These are phyloP conservation scores for Drosophila lacertosa DNA, from an alignment of 1,140 invertebrate genomes.

Conservation along the genomic window DNA sequence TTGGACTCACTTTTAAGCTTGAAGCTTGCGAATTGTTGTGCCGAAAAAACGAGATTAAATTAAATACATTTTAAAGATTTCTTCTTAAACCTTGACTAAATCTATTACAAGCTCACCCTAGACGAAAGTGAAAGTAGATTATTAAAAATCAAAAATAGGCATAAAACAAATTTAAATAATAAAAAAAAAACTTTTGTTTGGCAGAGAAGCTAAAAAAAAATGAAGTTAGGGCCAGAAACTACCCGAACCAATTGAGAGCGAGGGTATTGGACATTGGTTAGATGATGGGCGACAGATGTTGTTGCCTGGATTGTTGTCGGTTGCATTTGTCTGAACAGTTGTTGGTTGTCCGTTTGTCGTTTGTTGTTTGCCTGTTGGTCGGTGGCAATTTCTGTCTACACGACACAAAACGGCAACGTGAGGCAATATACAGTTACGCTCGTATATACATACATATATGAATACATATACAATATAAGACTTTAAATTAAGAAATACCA, in stretches of 20 bases:
- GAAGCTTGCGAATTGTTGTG: too few relatives aligned
- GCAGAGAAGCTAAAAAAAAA: conserved; percentile 13
- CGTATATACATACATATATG: conserved; percentile 8
- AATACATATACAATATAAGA: conserved; percentile 33
- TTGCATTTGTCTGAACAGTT: too few relatives aligned
- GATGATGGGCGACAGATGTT: conserved; percentile 44
- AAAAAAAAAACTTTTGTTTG: conserved; percentile 5
- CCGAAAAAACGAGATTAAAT: too few relatives aligned
- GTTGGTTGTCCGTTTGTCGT: neutral
- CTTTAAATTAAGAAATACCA: conserved; percentile 68
- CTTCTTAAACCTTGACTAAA: too few relatives aligned
- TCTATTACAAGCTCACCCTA: conserved; percentile 9
- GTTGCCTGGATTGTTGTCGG: conserved; percentile 40
- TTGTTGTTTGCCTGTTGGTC: conserved; percentile 27
- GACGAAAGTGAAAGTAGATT: conserved; percentile 43
- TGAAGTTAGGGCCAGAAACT: conserved; percentile 4
- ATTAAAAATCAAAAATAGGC: conserved; percentile 22
- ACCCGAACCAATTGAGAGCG: conserved; percentile 20
- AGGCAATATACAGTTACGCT: conserved; percentile 11
- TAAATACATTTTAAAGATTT: too few relatives aligned
- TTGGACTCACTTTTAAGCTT: neutral
- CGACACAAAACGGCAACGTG: conserved; percentile 60
- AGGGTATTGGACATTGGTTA: conserved; percentile 10
- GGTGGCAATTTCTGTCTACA: conserved; percentile 64
- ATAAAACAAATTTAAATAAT: conserved; percentile 24